phyloP scores from a whole-genome alignment of 2,797 vertebrate genomes.

The Helicolenus hilgendorfi region DNA sequence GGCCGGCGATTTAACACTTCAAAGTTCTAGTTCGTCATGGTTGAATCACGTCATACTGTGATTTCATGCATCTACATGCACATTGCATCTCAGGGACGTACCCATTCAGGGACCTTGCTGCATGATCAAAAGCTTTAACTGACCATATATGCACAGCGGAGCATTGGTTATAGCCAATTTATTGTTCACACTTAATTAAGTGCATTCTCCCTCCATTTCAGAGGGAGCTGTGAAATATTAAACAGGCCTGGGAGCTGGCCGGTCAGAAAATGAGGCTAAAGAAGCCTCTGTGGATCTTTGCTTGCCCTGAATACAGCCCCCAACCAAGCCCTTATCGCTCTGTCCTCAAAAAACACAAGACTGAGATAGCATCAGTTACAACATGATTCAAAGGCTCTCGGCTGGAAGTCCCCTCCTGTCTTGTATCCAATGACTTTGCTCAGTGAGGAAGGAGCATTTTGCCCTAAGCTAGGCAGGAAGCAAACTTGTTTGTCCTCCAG shows the following conservation, averaged over 20 bases:
- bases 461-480: background rate
- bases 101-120: conserved; percentile 39
- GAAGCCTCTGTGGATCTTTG: conserved; percentile 66
- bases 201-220: conserved; percentile 68
- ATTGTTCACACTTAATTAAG: conserved; percentile 83
- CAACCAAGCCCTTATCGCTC: conserved; percentile 47
- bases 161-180: conserved; percentile 77
- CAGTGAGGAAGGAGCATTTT: background rate
- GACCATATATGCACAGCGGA: conserved; percentile 21
- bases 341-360: conserved; percentile 69
- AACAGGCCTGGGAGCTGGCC: conserved; percentile 76
- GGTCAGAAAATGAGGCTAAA: conserved; percentile 79
- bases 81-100: conserved; percentile 31
- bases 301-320: conserved; percentile 71
- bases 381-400: conserved; percentile 32
- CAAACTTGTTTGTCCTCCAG: background rate
- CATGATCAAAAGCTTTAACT: conserved; percentile 70
- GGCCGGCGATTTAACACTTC: conserved; percentile 70
- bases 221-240: conserved; percentile 78
- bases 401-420: conserved; percentile 20
- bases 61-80: conserved; percentile 70
- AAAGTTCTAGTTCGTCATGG: conserved; percentile 74
- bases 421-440: conserved; percentile 5
- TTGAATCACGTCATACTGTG: conserved; percentile 45
- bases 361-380: conserved; percentile 45